phyloP scores from a whole-genome alignment of 2,797 vertebrate genomes.

The Coluber constrictor region DNA sequence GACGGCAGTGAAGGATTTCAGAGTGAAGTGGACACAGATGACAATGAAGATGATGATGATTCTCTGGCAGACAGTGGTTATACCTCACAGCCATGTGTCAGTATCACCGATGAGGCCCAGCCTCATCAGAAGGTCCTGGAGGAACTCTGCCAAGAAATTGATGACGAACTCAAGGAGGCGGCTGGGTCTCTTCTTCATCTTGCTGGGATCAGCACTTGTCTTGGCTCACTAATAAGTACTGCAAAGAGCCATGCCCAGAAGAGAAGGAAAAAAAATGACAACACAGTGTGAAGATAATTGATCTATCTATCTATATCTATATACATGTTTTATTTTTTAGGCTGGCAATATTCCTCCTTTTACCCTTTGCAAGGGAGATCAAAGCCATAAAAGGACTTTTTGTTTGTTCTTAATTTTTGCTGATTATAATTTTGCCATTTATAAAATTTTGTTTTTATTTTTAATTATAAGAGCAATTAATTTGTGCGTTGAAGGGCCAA shows the following conservation, averaged over 20 bases:
- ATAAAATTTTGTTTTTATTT: conserved; percentile 46
- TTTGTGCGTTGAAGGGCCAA: neutral
- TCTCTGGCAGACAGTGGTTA: conserved; percentile 76
- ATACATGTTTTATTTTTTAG: conserved; percentile 73
- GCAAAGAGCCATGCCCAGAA: conserved; percentile 89
- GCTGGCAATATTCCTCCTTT: conserved; percentile 77
- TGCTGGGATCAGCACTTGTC: conserved; percentile 90
- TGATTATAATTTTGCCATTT: conserved; percentile 37
- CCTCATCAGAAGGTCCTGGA: conserved; percentile 76
- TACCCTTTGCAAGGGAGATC: conserved; percentile 91
- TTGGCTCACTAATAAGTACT: conserved; percentile 88
- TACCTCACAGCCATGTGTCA: conserved; percentile 67
- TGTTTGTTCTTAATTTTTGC: conserved; percentile 55
- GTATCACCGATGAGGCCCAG: conserved; percentile 69
- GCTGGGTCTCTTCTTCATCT: conserved; percentile 96
- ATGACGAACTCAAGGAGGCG: conserved; percentile 96
- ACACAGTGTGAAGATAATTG: conserved; percentile 44
- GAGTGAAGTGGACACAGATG: conserved; percentile 88
- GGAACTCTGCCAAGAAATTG: conserved; percentile 86
- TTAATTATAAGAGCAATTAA: conserved; percentile 20
- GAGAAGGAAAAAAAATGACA: conserved; percentile 87
- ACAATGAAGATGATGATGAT: conserved; percentile 77
- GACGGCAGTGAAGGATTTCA: conserved; percentile 91
- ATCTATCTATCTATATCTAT: conserved; percentile 65
- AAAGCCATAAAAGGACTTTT: conserved; percentile 97